phyloP scores from a whole-genome alignment of 2,113 vertebrate genomes.

The Hyperopisus bebe region DNA sequence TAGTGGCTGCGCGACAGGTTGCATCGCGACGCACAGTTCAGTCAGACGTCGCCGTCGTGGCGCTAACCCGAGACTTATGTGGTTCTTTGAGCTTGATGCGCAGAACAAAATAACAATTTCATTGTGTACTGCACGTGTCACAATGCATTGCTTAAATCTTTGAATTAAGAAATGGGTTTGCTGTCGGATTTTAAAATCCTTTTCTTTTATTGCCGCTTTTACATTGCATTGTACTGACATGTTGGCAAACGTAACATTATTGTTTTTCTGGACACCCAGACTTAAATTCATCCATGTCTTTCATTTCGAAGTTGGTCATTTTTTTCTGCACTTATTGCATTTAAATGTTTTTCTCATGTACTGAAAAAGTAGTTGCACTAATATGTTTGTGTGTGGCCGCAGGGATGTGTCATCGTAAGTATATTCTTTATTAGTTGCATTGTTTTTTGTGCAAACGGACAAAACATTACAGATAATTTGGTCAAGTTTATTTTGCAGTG shows the following conservation, averaged over 20 bases:
- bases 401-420: not conserved
- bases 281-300: not conserved
- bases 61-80: not conserved
- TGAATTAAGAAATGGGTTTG: not conserved
- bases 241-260: not conserved
- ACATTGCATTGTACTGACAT: not conserved
- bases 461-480: not conserved
- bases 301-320: not conserved
- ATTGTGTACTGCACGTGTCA: not conserved
- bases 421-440: not conserved
- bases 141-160: not conserved
- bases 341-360: not conserved
- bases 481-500: not conserved
- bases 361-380: not conserved
- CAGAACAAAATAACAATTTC: not conserved
- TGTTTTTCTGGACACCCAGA: not conserved
- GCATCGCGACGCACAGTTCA: not conserved
- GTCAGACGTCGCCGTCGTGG: not conserved
- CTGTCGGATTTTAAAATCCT: not conserved
- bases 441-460: not conserved
- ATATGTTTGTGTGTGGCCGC: not conserved
- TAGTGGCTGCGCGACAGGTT: not conserved
- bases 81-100: not conserved
- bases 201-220: not conserved
- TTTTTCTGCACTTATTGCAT: not conserved